Evolutionary conservation across 2,888 invertebrate species (phyloP).

Genomic region (Oscheius onirici): DNA sequence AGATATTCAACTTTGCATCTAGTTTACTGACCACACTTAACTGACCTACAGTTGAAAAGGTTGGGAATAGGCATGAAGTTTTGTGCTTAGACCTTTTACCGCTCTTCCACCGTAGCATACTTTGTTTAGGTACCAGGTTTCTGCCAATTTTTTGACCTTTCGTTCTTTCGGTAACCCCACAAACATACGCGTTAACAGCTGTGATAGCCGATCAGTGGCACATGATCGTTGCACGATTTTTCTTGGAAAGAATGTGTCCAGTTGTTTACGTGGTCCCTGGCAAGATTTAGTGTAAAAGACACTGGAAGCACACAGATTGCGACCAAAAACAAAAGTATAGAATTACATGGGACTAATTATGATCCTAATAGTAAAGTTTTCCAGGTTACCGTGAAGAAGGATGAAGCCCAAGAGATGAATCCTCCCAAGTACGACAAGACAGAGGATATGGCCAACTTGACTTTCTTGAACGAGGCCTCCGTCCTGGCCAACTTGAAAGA

Average conservation of each 20-base stretch:
- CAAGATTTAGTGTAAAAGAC: slow-evolving; percentile 23
- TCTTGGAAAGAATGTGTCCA: slow-evolving; percentile 5
- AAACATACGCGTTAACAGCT: slow-evolving; percentile 14
- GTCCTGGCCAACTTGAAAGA: slow-evolving; percentile 98
- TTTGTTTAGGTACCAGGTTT: no score
- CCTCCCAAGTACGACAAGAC: slow-evolving; percentile 98
- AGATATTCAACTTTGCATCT: no score
- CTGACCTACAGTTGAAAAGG: no score
- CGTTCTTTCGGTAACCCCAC: not conserved
- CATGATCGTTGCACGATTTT: slow-evolving; percentile 23
- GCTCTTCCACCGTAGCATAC: not conserved
- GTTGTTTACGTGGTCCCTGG: slow-evolving; percentile 18
- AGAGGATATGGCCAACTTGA: slow-evolving; percentile 74
- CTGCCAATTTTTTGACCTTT: slow-evolving; percentile 2
- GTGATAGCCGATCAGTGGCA: slow-evolving; percentile 6
- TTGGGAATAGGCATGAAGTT: no score
- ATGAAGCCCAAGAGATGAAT: slow-evolving; percentile 83
- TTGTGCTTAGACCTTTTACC: no score
- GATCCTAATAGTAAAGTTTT: slow-evolving; percentile 13
- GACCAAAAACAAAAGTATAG: slow-evolving; percentile 25
- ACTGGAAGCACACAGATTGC: not conserved
- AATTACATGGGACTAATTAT: slow-evolving; percentile 1
- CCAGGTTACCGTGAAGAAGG: slow-evolving; percentile 69
- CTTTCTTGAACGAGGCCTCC: slow-evolving; percentile 91
- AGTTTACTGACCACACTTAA: no score